Evolutionary conservation across 2,113 vertebrate species (phyloP), one percentile per base, ranked within the genome.

Genomic region (Dicerorhinus sumatrensis): DNA sequence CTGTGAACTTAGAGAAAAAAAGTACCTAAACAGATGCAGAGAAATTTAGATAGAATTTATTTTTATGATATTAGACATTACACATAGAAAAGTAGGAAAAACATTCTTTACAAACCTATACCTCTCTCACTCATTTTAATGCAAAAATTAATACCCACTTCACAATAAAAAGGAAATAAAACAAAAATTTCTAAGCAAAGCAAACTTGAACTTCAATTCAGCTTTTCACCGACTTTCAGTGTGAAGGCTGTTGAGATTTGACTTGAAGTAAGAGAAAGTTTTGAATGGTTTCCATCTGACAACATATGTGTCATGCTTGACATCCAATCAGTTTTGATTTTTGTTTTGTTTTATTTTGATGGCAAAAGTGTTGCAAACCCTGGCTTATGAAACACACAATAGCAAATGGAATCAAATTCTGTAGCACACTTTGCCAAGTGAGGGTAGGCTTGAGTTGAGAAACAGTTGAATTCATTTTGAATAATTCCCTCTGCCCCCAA

Each of bases 391-490:
- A 81, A 69, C 54, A 75, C 3, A 16, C 36, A 33, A 11, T 58
- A 46, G 54, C 48, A 36, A 27, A 46, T 75, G 21, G 48, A 62
- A 67, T 81, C n/a, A 94, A 39, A 91, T 62, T 96, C 58, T 83
- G 12, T 18, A 6, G 70, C 62, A n/a, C 8, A 25, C 27, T 72
- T 60, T 76, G 77, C 89, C 69, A 95, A 31, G 42, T 23, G 51
- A 75, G 14, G 16, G 20, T 62, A 54, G 33, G 48, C 18, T 92
- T 89, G n/a, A 73, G 48, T 60, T 54, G 48, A 79, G 75, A 95
- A 96, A 81, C 29, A 80, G 33, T 48, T 62, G n/a, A 48, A 77
- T 93, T 96, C 79, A 42, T 73, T 88, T 75, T 33, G 36, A 89
- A 58, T 93, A 12, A 91, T 67, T 87, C 77, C 31, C 56, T 89